These are phyloP conservation scores for Drosophila sp. DNA, from an alignment of 1,140 invertebrate genomes.

Conservation along the genomic window DNA sequence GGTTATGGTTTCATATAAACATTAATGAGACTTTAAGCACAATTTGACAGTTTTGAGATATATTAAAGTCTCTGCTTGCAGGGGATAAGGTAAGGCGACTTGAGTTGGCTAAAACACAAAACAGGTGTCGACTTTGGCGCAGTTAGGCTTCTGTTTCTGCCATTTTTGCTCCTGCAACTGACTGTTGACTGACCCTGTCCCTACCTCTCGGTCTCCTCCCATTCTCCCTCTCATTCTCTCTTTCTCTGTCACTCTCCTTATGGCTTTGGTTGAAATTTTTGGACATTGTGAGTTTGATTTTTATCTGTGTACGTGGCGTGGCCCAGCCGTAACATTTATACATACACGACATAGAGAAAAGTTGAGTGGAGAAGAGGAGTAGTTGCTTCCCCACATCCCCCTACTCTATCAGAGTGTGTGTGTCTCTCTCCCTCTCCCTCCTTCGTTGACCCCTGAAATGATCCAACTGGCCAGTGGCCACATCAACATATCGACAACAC, in stretches of 20 bases:
- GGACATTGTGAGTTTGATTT: conserved; percentile 68
- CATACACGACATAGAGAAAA: neutral
- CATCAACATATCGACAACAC: conserved; percentile 68
- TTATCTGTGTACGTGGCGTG: conserved; percentile 69
- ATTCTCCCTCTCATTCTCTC: neutral
- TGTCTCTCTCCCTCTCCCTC: neutral
- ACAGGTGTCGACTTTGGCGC: conserved; percentile 40
- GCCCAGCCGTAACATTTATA: conserved; percentile 55
- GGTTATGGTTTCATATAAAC: no score
- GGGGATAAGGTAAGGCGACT: conserved; percentile 6
- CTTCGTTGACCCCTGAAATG: conserved; percentile 1
- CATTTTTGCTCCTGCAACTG: neutral
- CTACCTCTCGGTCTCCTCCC: neutral
- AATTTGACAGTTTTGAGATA: conserved; percentile 7
- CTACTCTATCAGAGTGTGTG: neutral
- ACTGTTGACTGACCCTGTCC: conserved; percentile 6
- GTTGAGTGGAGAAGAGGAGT: conserved; percentile 1
- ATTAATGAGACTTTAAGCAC: no score
- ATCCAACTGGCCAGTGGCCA: conserved; percentile 43
- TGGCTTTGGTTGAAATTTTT: conserved; percentile 44
- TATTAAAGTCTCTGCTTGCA: conserved; percentile 1
- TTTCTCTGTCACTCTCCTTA: conserved; percentile 6
- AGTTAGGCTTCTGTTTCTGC: conserved; percentile 1
- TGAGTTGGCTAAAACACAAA: neutral
- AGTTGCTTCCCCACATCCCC: neutral